Base-by-base conservation (phyloP, 2,797 vertebrate species). In the Xenentodon cancila region DNA sequence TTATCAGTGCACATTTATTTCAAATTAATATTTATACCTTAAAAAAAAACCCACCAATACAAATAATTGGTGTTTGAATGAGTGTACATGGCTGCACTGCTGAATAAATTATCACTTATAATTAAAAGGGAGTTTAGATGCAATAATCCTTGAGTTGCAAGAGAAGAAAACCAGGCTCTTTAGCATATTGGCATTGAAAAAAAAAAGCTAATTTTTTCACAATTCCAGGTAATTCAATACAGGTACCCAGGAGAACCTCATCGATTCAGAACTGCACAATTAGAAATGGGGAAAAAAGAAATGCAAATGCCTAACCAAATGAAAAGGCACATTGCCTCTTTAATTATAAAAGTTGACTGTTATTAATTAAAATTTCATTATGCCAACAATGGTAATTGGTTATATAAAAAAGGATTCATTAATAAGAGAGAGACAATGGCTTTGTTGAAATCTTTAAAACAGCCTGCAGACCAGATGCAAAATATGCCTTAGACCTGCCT, bases 311-410 rank as follows among this genome's bases (percentile, higher is more conserved):
- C 43, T 79, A 67, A 22, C 44, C 42, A 81, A 79, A 58, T 5
- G 50, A 80, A 80, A 61, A 57, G 53, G 66, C 43, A 49, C 57
- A 54, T 75, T 68, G 59, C 56, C 62, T 80, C 76, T 61, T 90
- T 90, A 89, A 89, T 85, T 87, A 75, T 62, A 81, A 75, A 86
- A 76, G 69, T 81, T 78, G 80, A 82, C 64, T 86, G 78, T 88
- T 88, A 80, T 80, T 92, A 92, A 93, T 93, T 91, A 91, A 91
- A 91, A 91, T 79, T 46, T 61, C 79, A 92, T 91, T 92, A 89
- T 53, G 62, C 72, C 62, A 84, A 91, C 86, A 93, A 91, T 85
- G 78, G 72, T 77, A 84, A 91, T 92, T 83, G 80, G 84, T 90
- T 88, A 70, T 82, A 85, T 30, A 30, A 71, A 86, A 89, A 75